Evolutionary conservation across 2,113 vertebrate species (phyloP), one percentile per base, ranked within the genome.

Genomic region (Myocastor coypus): DNA sequence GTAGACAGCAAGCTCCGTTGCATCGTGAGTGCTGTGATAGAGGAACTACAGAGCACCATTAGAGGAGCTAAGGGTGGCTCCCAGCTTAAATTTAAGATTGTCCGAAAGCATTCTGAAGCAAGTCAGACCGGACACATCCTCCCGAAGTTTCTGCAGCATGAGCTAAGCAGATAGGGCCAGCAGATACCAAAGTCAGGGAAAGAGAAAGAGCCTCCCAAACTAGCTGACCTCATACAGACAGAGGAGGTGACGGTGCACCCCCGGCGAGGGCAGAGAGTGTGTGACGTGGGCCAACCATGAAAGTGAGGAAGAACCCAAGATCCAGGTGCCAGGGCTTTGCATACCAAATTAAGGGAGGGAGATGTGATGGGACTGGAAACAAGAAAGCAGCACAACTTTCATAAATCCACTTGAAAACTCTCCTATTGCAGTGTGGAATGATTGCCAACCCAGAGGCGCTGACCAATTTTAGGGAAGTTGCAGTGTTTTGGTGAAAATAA

Each of bases 401-500:
- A 64, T 11, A 24, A 68, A 22, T 61, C 20, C 30, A 28, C 52
- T 37, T 61, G 52, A 88, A 83, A 57, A 87, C 71, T 82, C 16
- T 40, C 12, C 50, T 8, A 34, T 55, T 57, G 26, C 5, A 40
- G 8, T 55, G 13, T 55, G 37, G 85, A 77, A 13, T 46, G 50
- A 50, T 17, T 30, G 42, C 26, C 50, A 78, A 50, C 50, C 75
- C 75, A 50, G 42, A 30, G 42, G 42, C 75, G 50, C 42, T 78
- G 42, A 77, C 42, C 32, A 71, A 68, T 89, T 94, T 63, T 92
- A 16, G 92, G 66, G 59, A 96, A 90, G 46, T 89, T 80, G 19
- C n/a, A 92, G 17, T 91, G 66, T 69, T 95, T 91, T 78, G 68
- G 12, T 89, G 32, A 90, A 94, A 96, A 88, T 89, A 11, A 63